Evolutionary conservation across 2,797 vertebrate genomes (phyloP).

Genomic region (Leucoraja ocellata): DNA sequence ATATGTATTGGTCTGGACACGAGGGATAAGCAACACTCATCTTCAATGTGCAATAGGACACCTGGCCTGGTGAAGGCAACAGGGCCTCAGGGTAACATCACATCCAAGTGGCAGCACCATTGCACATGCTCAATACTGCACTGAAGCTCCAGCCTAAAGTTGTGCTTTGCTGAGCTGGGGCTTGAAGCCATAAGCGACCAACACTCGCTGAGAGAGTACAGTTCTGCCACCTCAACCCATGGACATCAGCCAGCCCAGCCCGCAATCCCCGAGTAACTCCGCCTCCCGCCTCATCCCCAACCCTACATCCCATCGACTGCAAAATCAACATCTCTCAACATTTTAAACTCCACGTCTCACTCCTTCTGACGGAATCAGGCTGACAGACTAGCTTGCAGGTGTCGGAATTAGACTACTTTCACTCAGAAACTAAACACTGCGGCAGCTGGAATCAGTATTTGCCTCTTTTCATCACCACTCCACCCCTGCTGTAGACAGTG

Average conservation of each 20-base stretch:
- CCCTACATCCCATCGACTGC: slow-evolving; percentile 79
- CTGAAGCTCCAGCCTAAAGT: no score
- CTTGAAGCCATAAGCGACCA: no score
- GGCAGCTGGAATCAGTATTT: slow-evolving; percentile 86
- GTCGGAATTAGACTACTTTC: slow-evolving; percentile 90
- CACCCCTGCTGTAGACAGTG: slow-evolving; percentile 72
- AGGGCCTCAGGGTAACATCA: no score
- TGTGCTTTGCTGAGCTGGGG: no score
- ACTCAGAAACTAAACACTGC: slow-evolving; percentile 72
- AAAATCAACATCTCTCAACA: slow-evolving; percentile 77
- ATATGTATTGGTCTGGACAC: no score
- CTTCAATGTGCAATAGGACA: no score
- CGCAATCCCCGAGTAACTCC: slow-evolving; percentile 52
- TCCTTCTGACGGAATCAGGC: slow-evolving; percentile 89
- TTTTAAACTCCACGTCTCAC: slow-evolving; percentile 68
- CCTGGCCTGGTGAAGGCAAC: no score
- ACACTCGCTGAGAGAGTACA: no score
- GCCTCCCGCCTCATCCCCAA: slow-evolving; percentile 49
- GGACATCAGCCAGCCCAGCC: slow-evolving; percentile 56
- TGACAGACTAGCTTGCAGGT: slow-evolving; percentile 91
- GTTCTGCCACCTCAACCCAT: no score
- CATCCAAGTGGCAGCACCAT: no score
- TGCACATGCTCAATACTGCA: no score
- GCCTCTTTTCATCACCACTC: slow-evolving; percentile 74
- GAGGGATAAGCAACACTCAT: no score